These are phyloP conservation scores for Poecilia gillii DNA, from an alignment of 2,797 vertebrate species.

Conservation along the genomic window DNA sequence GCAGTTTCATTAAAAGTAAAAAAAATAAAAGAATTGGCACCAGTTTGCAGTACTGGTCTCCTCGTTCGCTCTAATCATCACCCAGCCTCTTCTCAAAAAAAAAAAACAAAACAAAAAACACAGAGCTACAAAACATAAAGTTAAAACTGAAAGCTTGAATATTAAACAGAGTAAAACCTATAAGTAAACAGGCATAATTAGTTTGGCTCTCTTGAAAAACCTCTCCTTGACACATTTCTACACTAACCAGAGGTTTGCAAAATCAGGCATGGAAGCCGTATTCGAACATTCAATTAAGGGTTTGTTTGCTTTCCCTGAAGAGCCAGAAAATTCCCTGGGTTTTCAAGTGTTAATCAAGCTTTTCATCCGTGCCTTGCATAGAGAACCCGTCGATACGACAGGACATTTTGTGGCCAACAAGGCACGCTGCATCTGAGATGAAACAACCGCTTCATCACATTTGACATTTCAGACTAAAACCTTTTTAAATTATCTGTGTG, in stretches of 20 bases:
- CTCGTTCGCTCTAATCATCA: conserved; percentile 46
- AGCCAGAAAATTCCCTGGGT: conserved; percentile 24
- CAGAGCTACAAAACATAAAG: conserved; percentile 12
- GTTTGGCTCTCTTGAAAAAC: conserved; percentile 2
- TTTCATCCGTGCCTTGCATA: conserved; percentile 24
- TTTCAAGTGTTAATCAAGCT: conserved; percentile 48
- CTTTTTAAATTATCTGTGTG: conserved; percentile 19
- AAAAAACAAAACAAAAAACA: neutral
- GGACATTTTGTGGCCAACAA: conserved; percentile 12
- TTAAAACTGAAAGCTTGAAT: conserved; percentile 19
- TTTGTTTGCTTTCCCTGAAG: conserved; percentile 28
- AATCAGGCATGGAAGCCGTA: neutral
- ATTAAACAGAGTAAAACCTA: conserved; percentile 1
- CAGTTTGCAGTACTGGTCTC: conserved; percentile 25
- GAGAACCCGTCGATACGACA: conserved; percentile 19
- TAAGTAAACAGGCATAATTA: conserved; percentile 3
- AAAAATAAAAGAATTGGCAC: neutral
- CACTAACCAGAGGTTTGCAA: conserved; percentile 21
- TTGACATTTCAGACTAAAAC: conserved; percentile 15
- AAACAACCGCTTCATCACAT: conserved; percentile 18
- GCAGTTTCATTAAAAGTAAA: conserved; percentile 28
- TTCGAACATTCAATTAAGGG: conserved; percentile 37
- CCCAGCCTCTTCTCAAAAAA: conserved; percentile 14
- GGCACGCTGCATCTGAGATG: conserved; percentile 5
- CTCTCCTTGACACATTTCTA: conserved; percentile 22